These are phyloP conservation scores for Catalaphyllia jardinei DNA, from an alignment of 64 coral and sea anemone genomes.

Conservation along the genomic window DNA sequence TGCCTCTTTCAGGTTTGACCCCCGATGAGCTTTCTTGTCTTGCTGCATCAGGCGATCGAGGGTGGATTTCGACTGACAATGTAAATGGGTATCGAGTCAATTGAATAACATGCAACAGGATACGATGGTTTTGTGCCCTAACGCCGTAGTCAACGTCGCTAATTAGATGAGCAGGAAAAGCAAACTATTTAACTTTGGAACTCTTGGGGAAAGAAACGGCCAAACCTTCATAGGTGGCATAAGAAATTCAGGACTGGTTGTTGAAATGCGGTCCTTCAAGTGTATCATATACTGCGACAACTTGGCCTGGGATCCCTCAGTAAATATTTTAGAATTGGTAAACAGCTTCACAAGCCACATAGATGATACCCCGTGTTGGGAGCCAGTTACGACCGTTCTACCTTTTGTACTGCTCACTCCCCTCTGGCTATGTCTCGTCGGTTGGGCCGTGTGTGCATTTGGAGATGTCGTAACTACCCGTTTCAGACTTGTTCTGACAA, in stretches of 20 bases:
- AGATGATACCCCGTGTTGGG: conserved; percentile 25
- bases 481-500: conserved; percentile 19
- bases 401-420: conserved; percentile 10
- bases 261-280: conserved; percentile 28
- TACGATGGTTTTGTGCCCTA: not conserved
- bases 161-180: conserved; percentile 31
- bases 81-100: conserved; percentile 17
- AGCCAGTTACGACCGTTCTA: not conserved
- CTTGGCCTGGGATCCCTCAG: conserved; percentile 31
- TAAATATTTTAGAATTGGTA: conserved; percentile 22
- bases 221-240: conserved; percentile 6
- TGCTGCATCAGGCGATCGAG: conserved; percentile 8
- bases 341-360: conserved; percentile 23
- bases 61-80: conserved; percentile 28
- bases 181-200: conserved; percentile 13
- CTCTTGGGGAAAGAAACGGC: conserved; percentile 24
- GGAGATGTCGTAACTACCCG: conserved; percentile 47
- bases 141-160: not conserved
- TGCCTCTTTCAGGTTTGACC: conserved; percentile 4
- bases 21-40: conserved; percentile 17
- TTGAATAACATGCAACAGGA: conserved; percentile 30
- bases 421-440: not conserved
- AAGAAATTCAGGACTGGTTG: conserved; percentile 17
- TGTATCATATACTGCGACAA: conserved; percentile 43
- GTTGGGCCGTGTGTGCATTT: conserved; percentile 1